Base-by-base conservation (phyloP, 2,888 invertebrate species). In the Plagiodera versicolora region DNA sequence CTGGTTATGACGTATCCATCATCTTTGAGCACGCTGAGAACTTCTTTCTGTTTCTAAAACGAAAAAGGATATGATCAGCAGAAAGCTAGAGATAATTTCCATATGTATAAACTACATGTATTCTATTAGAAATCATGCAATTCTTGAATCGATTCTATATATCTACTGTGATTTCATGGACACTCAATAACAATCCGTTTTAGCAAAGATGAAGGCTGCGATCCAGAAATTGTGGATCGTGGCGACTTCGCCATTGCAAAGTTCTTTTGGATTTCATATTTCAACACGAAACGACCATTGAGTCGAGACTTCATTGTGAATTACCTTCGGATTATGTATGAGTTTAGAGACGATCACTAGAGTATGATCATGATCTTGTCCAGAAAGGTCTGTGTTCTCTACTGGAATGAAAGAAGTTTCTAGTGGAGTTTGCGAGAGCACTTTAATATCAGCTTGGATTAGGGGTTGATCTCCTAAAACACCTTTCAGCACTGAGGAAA, bases 391-490 rank as follows among this genome's bases (percentile, higher is more conserved):
- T 24, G 3, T 24, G 24, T 24, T 24, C 4, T 24, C 4, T 6
- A 80, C 66, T 1, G 83, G 83, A 0, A 87, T 79, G n/a, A n/a
- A n/a, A 0, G 88, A 67, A 0, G 86, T 82, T 60, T 81, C 73
- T 44, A 51, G 72, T 66, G 82, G 78, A 2, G 77, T 79, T 53
- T 35, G 70, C 71, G 39, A 71, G 24, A 24, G 6, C 24, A 24
- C 24, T 24, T 3, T 5, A 6, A 89, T 80, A 51, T 90, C 89
- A 0, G 89, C 86, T 69, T 89, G 88, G 2, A 90, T 83, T 8
- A 89, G 75, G 0, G 91, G 91, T 47, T 89, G 75, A 70, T 92
- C 89, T 44, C 84, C 86, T 0, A 92, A 80, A 0, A 86, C 80
- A 1, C 87, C 83, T 5, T 81, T 77, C 8, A 92, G 81, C 14